Evolutionary conservation across 1,140 invertebrate genomes (phyloP).

Genomic region (Alviniconcha marisindica): DNA sequence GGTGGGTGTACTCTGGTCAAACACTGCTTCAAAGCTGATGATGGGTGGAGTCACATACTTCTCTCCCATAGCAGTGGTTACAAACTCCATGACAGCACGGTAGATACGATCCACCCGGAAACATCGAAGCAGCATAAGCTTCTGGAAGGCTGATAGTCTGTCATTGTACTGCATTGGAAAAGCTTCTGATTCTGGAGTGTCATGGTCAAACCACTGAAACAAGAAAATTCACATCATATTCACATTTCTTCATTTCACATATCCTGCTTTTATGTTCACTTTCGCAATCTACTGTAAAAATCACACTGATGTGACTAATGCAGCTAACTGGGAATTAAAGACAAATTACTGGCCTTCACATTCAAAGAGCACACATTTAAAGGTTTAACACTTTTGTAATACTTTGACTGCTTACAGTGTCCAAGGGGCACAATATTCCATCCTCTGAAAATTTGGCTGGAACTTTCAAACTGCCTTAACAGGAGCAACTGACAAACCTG

Average conservation of each 20-base stretch:
- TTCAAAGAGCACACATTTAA: too few species aligned
- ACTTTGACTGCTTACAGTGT: too few species aligned
- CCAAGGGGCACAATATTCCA: too few species aligned
- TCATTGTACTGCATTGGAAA: constrained; percentile 83
- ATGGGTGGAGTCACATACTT: constrained; percentile 90
- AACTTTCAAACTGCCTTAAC: too few species aligned
- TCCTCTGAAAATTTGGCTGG: too few species aligned
- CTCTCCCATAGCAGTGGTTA: constrained; percentile 88
- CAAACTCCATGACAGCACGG: constrained; percentile 86
- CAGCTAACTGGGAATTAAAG: too few species aligned
- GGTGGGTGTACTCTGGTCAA: constrained; percentile 85
- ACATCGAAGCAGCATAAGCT: constrained; percentile 88
- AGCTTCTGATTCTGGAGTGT: constrained; percentile 84
- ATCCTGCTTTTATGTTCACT: not conserved
- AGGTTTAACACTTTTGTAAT: too few species aligned
- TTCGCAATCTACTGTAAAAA: constrained; percentile 2
- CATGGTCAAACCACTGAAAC: constrained; percentile 88
- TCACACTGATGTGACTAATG: not conserved
- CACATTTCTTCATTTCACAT: not conserved
- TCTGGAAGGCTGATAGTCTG: constrained; percentile 82
- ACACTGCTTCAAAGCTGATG: constrained; percentile 87
- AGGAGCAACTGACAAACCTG: too few species aligned
- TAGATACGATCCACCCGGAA: constrained; percentile 92
- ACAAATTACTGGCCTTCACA: too few species aligned
- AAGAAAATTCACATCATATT: too few species aligned